These are phyloP conservation scores for Latheticus oryzae DNA, from an alignment of 2,888 invertebrate species.

Conservation along the genomic window DNA sequence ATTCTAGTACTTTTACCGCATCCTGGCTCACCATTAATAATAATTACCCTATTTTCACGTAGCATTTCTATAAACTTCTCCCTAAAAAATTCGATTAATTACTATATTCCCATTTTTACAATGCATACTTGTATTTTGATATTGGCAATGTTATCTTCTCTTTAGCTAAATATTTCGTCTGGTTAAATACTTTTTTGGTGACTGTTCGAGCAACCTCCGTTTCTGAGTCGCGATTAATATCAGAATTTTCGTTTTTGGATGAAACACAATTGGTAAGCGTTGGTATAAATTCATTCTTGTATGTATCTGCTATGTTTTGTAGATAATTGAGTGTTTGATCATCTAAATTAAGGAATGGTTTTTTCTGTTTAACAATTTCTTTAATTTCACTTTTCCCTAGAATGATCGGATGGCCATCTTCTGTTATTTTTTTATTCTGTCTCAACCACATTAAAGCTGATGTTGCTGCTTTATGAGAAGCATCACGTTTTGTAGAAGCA, in stretches of 20 bases:
- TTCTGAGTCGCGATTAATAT: conserved; percentile 15
- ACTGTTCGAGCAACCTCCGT: too few species aligned
- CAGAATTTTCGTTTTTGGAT: conserved; percentile 26
- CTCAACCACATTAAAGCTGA: conserved; percentile 70
- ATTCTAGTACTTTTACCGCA: conserved; percentile 81
- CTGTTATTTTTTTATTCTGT: conserved; percentile 65
- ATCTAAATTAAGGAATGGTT: conserved; percentile 49
- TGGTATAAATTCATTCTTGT: conserved; percentile 50
- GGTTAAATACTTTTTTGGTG: conserved; percentile 46
- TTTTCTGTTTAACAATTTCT: conserved; percentile 59
- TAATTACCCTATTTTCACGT: conserved; percentile 67
- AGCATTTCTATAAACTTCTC: conserved; percentile 68
- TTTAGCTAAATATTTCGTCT: conserved; percentile 52
- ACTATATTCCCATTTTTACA: too few species aligned
- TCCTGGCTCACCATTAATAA: conserved; percentile 78
- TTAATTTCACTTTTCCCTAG: conserved; percentile 64
- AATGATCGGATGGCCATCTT: conserved; percentile 67
- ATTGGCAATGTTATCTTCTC: conserved; percentile 62
- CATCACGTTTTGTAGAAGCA: conserved; percentile 68
- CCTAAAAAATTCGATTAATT: too few species aligned
- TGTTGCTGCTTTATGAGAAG: conserved; percentile 68
- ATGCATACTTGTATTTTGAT: conserved; percentile 61
- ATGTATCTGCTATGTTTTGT: conserved; percentile 60
- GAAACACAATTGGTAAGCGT: conserved; percentile 41
- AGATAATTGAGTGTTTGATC: conserved; percentile 62